Base-by-base conservation (phyloP, 1,140 invertebrate species). In the Papilio helenus region DNA sequence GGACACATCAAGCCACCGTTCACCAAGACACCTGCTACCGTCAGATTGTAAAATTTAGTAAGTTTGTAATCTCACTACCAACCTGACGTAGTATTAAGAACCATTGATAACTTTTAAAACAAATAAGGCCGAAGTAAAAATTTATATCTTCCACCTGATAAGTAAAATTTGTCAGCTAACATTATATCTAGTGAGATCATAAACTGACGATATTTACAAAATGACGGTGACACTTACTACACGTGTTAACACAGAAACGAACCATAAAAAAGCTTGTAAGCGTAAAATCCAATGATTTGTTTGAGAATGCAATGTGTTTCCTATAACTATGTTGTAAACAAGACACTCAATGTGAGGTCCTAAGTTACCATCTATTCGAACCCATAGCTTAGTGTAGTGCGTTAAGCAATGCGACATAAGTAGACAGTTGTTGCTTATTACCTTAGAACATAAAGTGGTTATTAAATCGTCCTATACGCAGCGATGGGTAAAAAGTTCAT, bases 381-480 rank as follows among this genome's bases (percentile, higher is more conserved):
- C 39, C 68, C 77, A 58, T 82, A 83, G 82, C 82, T 83, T 83
- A 61, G 72, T 80, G 85, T 85, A 81, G 81, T 76, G 80, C 61
- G 81, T 74, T 81, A 89, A 86, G 85, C 78, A 76, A 84, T 82
- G 84, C 82, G 79, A 86, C 80, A 87, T 82, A 83, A 79, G 42
- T 84, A 86, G 83, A 87, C 83, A 85, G 68, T 86, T 81, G 80
- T 83, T 83, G 82, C 80, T 74, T 85, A 83, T 96, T 96, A 96
- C 96, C 96, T 96, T 96, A 85, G 96, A 96, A 95, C 96, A 96
- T 93, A 96, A 95, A 94, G 96, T 96, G 95, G 96, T 96, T 93
- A 96, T 96, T 95, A 96, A 96, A 95, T 96, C 96, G 91, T 96
- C 96, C 96, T 96, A 95, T 88, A 90, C 83, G 91, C 93, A 93